Evolutionary conservation across 2,888 invertebrate genomes (phyloP).

Genomic region (Acanthosoma haemorrhoidale): DNA sequence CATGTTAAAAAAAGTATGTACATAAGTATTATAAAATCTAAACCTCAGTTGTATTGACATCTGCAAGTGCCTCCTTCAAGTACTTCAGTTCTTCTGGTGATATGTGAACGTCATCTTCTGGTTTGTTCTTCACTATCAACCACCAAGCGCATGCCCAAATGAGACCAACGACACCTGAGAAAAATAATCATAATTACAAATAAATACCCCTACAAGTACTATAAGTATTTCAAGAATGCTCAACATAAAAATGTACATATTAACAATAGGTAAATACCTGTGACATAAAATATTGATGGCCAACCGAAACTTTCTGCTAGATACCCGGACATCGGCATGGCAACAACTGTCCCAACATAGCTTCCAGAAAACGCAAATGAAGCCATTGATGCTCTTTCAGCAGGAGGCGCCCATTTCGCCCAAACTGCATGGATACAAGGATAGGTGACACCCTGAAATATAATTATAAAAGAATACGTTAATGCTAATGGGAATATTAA

Average conservation of each 20-base stretch:
- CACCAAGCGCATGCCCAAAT: constrained; percentile 70
- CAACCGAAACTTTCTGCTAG: constrained; percentile 68
- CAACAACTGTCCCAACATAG: constrained; percentile 77
- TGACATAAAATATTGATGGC: constrained; percentile 77
- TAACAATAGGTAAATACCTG: constrained; percentile 54
- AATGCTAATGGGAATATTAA: too few species aligned
- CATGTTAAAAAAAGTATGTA: background rate
- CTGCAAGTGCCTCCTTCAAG: constrained; percentile 55
- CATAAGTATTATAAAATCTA: background rate
- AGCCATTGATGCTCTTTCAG: constrained; percentile 71
- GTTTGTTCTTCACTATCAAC: constrained; percentile 64
- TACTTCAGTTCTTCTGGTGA: constrained; percentile 66
- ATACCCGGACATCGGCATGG: constrained; percentile 71
- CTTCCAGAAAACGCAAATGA: constrained; percentile 81
- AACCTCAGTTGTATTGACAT: constrained; percentile 43
- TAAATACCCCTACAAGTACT: background rate
- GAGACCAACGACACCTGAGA: constrained; percentile 57
- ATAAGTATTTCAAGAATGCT: background rate
- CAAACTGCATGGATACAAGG: constrained; percentile 79
- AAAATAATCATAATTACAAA: background rate
- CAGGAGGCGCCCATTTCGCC: constrained; percentile 75
- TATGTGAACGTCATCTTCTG: constrained; percentile 68
- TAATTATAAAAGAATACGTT: too few species aligned
- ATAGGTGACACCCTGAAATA: constrained; percentile 63
- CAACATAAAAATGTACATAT: background rate